Base-by-base conservation (phyloP, 2,888 invertebrate genomes). In the Drosophila silvestris region DNA sequence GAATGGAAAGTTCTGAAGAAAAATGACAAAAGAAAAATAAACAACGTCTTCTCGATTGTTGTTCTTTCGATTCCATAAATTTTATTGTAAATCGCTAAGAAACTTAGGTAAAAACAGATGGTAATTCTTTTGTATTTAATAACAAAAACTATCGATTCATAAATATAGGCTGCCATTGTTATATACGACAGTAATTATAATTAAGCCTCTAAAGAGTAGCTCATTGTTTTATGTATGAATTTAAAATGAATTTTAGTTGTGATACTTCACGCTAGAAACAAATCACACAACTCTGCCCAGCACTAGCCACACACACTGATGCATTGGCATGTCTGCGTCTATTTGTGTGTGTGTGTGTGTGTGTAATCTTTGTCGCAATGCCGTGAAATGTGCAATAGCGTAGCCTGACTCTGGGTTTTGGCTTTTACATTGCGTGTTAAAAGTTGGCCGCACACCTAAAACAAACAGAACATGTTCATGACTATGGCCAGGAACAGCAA, bases 351-450 rank as follows among this genome's bases (percentile, higher is more conserved):
- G 44, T 47, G 14, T 68, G 56, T 62, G 30, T 59, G 37, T 75
- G 66, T 81, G 75, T 79, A 75, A 85, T 83, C 75, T 80, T 78
- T 88, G 85, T 80, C 86, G 88, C 90, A 87, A 68, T 88, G 90
- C 81, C 78, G 85, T 79, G 83, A 83, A 81, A 85, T 85, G 86
- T 85, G 78, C 77, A 84, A 84, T 85, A 84, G 86, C 82, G 85
- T 89, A 75, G 72, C 68, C 84, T 82, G 84, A 81, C 85, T 83
- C 75, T 85, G 79, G 80, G 77, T 62, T 79, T 80, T 65, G 72
- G 70, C 67, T 77, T 86, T 79, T 75, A 80, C 72, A 73, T 44
- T 73, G 75, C 85, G 81, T 89, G 82, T 76, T 74, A 71, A 82
- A 72, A 77, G 77, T 73, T 81, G 70, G 59, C 60, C 79, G 44